Percentiles rank a stretch among this genome's conserved stretches.
Conservation (phyloP, 2,113 vertebrate genomes). For the Megaceryle maxima region DNA sequence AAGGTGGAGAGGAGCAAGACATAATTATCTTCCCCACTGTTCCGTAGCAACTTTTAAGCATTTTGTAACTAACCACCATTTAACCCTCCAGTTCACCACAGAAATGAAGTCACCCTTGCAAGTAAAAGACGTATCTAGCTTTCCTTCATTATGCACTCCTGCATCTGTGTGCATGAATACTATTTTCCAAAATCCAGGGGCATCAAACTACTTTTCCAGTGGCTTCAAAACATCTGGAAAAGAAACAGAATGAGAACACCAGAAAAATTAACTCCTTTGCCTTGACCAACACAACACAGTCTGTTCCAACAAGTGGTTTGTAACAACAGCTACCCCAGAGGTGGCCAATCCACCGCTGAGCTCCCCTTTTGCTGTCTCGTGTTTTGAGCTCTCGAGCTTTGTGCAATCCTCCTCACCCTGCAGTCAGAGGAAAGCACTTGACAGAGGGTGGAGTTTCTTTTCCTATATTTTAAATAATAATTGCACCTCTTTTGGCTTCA, state of each 20-base stretch:
- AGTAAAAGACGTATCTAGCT: background rate
- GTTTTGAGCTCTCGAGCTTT: background rate
- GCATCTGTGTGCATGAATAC: background rate
- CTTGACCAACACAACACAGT: background rate
- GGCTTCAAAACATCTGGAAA: conserved; percentile 8
- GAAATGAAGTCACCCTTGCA: background rate
- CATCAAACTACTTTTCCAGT: background rate
- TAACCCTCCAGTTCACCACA: background rate
- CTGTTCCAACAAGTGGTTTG: background rate
- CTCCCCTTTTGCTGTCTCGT: background rate
- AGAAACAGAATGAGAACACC: background rate
- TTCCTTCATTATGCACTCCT: background rate
- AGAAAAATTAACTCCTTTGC: background rate
- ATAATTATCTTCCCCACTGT: background rate
- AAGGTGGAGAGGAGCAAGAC: background rate
- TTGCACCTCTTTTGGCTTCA: background rate
- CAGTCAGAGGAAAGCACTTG: background rate
- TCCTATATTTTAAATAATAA: background rate
- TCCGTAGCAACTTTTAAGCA: background rate
- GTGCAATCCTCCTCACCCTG: background rate
- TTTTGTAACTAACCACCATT: background rate
- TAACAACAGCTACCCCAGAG: background rate
- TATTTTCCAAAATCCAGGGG: conserved; percentile 1
- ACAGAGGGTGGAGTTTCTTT: background rate
- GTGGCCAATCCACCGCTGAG: background rate